Conservation (phyloP, 2,888 invertebrate genomes). For the Mesorhabditis sp. region DNA sequence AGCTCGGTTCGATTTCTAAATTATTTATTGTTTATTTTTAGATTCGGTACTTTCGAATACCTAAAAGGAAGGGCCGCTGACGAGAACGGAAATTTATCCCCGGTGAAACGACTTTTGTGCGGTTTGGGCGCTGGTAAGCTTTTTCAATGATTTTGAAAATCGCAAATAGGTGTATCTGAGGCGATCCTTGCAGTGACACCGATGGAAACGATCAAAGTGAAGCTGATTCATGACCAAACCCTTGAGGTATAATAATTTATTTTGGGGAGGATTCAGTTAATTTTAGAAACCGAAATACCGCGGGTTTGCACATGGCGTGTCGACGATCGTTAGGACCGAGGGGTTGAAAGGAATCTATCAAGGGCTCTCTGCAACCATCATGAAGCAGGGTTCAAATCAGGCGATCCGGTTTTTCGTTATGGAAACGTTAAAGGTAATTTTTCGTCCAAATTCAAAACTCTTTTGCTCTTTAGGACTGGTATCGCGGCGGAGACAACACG, state of each 20-base stretch:
- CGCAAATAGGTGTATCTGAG: constrained; percentile 72
- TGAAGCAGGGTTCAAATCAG: constrained; percentile 97
- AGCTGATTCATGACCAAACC: constrained; percentile 96
- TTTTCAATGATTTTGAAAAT: constrained; percentile 57
- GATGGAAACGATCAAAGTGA: constrained; percentile 78
- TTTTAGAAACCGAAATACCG: constrained; percentile 75
- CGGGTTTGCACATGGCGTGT: constrained; percentile 90
- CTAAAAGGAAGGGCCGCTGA: constrained; percentile 76
- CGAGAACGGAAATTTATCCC: constrained; percentile 76
- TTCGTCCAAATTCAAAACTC: too few relatives aligned
- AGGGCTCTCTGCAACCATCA: constrained; percentile 86
- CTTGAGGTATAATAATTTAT: constrained; percentile 66
- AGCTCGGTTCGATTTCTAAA: constrained; percentile 66
- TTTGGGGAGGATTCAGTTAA: too few relatives aligned
- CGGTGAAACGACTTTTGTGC: constrained; percentile 76
- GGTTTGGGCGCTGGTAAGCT: constrained; percentile 76
- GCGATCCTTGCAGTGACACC: constrained; percentile 96
- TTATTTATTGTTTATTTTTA: constrained; percentile 57
- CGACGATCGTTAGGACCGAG: constrained; percentile 44
- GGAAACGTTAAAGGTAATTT: constrained; percentile 75
- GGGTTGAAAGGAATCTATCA: constrained; percentile 72
- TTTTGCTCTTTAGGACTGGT: constrained; percentile 42
- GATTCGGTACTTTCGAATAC: constrained; percentile 94
- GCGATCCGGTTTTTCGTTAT: constrained; percentile 95
- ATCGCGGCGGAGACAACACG: constrained; percentile 52